Percentiles rank a stretch among this genome's conserved stretches.
These are phyloP conservation scores for Muntiacus reevesi DNA, from an alignment of 2,113 vertebrate species.

Conservation along the genomic window DNA sequence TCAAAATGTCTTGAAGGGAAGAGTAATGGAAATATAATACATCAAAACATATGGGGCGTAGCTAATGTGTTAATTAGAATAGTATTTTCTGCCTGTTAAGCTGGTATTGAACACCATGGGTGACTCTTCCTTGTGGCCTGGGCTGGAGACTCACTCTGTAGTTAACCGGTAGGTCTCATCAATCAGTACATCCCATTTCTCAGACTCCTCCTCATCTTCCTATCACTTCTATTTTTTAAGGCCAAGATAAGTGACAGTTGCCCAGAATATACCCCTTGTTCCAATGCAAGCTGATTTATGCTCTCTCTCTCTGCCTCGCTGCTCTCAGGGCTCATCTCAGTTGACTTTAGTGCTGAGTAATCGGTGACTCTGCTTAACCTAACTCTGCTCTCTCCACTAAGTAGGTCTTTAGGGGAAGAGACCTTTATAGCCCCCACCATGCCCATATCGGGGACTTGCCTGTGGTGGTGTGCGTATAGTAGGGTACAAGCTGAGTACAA, in stretches of 20 bases:
- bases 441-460: too few relatives aligned
- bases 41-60: not conserved
- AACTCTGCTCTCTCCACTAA: not conserved
- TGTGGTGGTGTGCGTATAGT: not conserved
- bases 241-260: not conserved
- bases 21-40: not conserved
- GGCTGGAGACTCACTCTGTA: not conserved
- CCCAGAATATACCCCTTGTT: not conserved
- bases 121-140: not conserved
- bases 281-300: not conserved
- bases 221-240: not conserved
- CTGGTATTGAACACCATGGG: not conserved
- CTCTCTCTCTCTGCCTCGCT: not conserved
- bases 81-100: not conserved
- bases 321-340: not conserved
- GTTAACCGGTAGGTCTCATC: not conserved
- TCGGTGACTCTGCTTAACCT: not conserved
- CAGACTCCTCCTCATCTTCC: not conserved
- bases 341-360: not conserved
- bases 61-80: not conserved
- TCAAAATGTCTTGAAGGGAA: slow-evolving; percentile 6
- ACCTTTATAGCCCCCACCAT: not conserved
- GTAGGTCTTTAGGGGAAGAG: not conserved
- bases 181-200: not conserved
- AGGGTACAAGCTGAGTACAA: not conserved